These are phyloP conservation scores for Pontoporia blainvillei DNA, from an alignment of 2,113 vertebrate species.

Conservation along the genomic window DNA sequence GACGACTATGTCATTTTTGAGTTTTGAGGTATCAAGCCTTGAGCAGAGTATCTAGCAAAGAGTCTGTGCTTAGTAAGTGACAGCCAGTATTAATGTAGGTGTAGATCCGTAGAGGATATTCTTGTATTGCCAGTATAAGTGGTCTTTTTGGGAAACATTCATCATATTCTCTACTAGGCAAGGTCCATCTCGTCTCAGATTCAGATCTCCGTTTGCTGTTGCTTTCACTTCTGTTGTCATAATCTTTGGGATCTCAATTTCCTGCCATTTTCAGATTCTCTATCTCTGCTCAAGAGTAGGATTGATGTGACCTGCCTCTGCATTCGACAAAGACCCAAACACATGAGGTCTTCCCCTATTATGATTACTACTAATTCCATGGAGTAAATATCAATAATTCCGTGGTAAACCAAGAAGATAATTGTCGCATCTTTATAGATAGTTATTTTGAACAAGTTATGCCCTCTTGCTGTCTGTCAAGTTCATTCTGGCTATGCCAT, in stretches of 20 bases:
- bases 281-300: neutral
- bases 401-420: neutral
- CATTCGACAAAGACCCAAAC: neutral
- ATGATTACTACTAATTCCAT: neutral
- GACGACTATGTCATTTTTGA: neutral
- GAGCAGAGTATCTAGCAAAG: neutral
- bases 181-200: neutral
- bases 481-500: neutral
- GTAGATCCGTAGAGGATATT: neutral
- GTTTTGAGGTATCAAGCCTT: neutral
- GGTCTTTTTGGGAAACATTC: neutral
- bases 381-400: neutral
- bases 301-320: too few species aligned
- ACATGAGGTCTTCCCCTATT: neutral
- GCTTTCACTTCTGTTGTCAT: neutral
- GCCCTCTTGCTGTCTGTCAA: neutral
- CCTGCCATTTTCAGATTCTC: neutral
- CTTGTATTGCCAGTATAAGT: accelerated
- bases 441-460: neutral
- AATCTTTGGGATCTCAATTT: neutral
- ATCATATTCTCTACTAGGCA: too few species aligned
- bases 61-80: neutral
- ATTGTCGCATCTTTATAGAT: neutral
- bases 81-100: too few species aligned
- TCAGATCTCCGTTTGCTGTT: neutral